These are phyloP conservation scores for Labroides dimidiatus DNA, from an alignment of 2,797 vertebrate genomes.

Conservation along the genomic window DNA sequence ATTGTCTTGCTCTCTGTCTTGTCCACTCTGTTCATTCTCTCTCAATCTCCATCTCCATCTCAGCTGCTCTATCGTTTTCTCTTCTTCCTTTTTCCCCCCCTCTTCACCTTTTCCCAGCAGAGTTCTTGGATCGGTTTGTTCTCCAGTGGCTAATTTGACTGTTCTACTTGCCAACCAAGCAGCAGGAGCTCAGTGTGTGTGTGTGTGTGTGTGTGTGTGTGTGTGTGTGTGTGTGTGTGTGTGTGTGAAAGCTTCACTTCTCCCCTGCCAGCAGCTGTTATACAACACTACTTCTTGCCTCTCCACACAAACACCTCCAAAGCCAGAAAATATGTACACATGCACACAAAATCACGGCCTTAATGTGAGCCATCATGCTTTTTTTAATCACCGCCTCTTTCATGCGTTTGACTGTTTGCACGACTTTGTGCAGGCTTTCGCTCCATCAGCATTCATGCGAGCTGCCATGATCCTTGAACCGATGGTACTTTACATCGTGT, in stretches of 20 bases:
- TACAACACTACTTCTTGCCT: slow-evolving; percentile 73
- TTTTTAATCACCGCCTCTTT: slow-evolving; percentile 48
- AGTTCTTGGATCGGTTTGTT: slow-evolving; percentile 73
- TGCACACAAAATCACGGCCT: slow-evolving; percentile 32
- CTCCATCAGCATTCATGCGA: slow-evolving; percentile 19
- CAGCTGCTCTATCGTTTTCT: not conserved
- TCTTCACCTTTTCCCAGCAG: slow-evolving; percentile 71
- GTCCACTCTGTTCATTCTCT: slow-evolving; percentile 15
- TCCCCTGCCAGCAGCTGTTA: slow-evolving; percentile 80
- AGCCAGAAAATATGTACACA: slow-evolving; percentile 55
- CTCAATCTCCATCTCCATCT: slow-evolving; percentile 27
- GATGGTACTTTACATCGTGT: slow-evolving; percentile 18
- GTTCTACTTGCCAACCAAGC: slow-evolving; percentile 78
- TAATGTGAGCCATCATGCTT: slow-evolving; percentile 30
- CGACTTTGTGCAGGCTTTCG: slow-evolving; percentile 21
- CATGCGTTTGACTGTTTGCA: slow-evolving; percentile 41
- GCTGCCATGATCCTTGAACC: slow-evolving; percentile 24
- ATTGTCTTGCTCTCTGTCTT: slow-evolving; percentile 43
- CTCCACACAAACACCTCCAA: slow-evolving; percentile 72
- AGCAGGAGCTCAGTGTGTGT: slow-evolving; percentile 57
- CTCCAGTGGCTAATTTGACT: slow-evolving; percentile 87
- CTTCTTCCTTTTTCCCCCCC: too few species aligned
- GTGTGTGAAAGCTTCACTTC: slow-evolving; percentile 49
- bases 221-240: slow-evolving; percentile 41
- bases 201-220: slow-evolving; percentile 43